phyloP scores from a whole-genome alignment of 2,113 vertebrate genomes.

The Puntigrus tetrazona region DNA sequence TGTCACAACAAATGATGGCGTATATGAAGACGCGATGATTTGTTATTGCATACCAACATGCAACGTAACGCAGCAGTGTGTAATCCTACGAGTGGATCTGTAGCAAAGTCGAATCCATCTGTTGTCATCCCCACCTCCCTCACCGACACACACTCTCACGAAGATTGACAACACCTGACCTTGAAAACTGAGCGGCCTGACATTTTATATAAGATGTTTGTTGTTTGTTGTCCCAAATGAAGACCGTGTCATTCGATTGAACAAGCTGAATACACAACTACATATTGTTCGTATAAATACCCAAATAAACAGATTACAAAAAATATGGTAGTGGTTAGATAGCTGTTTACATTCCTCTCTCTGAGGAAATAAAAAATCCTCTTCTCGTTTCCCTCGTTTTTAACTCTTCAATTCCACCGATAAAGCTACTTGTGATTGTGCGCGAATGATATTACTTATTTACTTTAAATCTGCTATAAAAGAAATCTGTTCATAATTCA shows the following conservation, averaged over 20 bases:
- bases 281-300: constrained; percentile 72
- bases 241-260: constrained; percentile 63
- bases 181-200: constrained; percentile 46
- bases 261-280: constrained; percentile 70
- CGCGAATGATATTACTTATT: background rate
- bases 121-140: background rate
- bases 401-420: constrained; percentile 32
- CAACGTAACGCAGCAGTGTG: background rate
- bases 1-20: background rate
- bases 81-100: background rate
- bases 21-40: background rate
- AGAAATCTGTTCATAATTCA: constrained; percentile 73
- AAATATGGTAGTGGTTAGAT: constrained; percentile 65
- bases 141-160: constrained; percentile 24
- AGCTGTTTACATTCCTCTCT: constrained; percentile 72
- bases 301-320: constrained; percentile 73
- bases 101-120: constrained; percentile 10
- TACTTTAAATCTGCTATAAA: constrained; percentile 16
- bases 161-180: constrained; percentile 43
- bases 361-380: background rate
- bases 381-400: constrained; percentile 38
- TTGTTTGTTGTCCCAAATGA: constrained; percentile 67
- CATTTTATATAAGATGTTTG: constrained; percentile 61
- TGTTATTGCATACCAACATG: constrained; percentile 26
- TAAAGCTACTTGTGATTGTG: background rate